phyloP scores from a whole-genome alignment of 1,140 invertebrate genomes.

The Zaprionus tsacasi region DNA sequence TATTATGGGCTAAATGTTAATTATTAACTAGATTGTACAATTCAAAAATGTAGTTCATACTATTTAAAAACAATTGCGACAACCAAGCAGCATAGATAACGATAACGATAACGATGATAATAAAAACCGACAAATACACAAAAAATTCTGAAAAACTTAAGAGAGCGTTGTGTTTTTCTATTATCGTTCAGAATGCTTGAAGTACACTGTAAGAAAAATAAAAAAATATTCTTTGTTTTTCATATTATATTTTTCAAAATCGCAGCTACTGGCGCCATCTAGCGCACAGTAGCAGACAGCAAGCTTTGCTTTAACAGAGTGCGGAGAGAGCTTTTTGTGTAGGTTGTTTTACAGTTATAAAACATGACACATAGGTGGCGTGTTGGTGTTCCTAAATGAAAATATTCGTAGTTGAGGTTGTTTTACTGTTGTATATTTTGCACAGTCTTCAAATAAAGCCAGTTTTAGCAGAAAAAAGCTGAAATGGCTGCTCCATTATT shows the following conservation, averaged over 20 bases:
- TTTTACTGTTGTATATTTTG: no score
- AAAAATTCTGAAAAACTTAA: background rate
- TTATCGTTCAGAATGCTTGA: background rate
- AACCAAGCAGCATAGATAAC: constrained; percentile 32
- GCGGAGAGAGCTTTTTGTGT: no score
- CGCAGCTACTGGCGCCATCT: no score
- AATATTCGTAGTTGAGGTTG: no score
- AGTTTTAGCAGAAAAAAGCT: no score
- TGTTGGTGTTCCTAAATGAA: no score
- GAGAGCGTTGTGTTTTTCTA: background rate
- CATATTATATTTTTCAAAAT: background rate
- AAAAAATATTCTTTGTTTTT: background rate
- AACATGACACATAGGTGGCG: no score
- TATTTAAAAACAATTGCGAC: constrained; percentile 70
- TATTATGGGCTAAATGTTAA: constrained; percentile 82
- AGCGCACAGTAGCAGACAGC: no score
- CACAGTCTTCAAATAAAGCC: no score
- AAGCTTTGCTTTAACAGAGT: no score
- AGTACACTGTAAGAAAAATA: background rate
- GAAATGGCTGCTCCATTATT: no score
- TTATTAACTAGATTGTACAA: constrained; percentile 80
- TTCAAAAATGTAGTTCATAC: constrained; percentile 81
- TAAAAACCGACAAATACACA: constrained; percentile 36
- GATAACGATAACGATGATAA: constrained; percentile 45
- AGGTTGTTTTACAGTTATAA: no score